Evolutionary conservation across 2,797 vertebrate genomes (phyloP).

Genomic region (Sus cebifrons): DNA sequence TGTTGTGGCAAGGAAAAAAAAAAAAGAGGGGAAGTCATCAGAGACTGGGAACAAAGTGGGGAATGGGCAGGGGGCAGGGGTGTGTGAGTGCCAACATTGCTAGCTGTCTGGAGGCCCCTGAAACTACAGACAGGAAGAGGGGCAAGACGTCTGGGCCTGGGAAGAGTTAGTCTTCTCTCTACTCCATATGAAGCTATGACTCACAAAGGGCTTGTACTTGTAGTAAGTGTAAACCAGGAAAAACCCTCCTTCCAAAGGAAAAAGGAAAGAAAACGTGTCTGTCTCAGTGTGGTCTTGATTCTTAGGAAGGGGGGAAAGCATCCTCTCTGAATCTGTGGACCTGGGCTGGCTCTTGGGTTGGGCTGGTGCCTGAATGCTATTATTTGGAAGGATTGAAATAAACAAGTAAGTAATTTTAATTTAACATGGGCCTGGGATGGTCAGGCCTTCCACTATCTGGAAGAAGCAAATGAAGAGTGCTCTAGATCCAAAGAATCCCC

Average conservation of each 20-base stretch:
- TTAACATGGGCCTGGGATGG: not conserved
- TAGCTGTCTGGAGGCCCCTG: not conserved
- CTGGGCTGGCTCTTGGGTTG: not conserved
- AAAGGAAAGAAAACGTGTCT: not conserved
- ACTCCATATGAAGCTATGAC: not conserved
- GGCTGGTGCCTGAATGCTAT: not conserved
- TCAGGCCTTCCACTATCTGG: not conserved
- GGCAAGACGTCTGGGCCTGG: not conserved
- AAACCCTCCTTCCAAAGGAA: conserved; percentile 3
- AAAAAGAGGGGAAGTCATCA: not conserved
- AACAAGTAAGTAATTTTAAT: not conserved
- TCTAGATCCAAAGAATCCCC: not conserved
- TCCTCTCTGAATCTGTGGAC: not conserved
- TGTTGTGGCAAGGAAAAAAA: too few relatives aligned
- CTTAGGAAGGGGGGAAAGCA: not conserved
- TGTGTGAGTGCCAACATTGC: not conserved
- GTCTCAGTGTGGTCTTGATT: not conserved
- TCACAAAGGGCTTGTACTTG: not conserved
- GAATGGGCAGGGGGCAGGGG: not conserved
- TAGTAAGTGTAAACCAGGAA: not conserved
- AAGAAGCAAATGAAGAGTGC: not conserved
- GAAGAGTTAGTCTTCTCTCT: not conserved
- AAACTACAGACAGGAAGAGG: not conserved
- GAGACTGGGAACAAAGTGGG: not conserved
- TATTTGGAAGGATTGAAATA: conserved; percentile 3